Conservation (phyloP, 2,113 vertebrate species). For the Cavia porcellus region DNA sequence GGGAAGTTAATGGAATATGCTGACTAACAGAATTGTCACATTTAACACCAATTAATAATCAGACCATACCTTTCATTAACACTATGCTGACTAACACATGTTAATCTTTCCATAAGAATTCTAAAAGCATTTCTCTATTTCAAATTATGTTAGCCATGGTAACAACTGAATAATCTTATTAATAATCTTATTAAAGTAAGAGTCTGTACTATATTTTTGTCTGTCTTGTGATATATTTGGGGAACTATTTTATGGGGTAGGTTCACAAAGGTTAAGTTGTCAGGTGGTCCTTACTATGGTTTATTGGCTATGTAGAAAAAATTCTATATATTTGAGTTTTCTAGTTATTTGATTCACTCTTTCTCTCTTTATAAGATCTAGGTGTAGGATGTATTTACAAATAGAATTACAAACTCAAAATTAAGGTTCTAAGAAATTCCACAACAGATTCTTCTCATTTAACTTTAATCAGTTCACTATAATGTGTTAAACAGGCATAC, state of each 20-base stretch:
- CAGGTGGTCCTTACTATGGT: background rate
- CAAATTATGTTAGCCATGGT: constrained; percentile 34
- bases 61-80: constrained; percentile 40
- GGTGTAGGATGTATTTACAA: background rate
- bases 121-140: constrained; percentile 63
- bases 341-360: constrained; percentile 30
- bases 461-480: background rate
- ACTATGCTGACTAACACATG: background rate
- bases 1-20: background rate
- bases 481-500: background rate
- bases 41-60: constrained; percentile 8
- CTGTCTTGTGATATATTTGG: background rate
- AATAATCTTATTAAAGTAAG: background rate
- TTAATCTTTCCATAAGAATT: constrained; percentile 39
- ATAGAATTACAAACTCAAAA: constrained; percentile 32
- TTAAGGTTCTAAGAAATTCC: constrained; percentile 33
- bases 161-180: constrained; percentile 36
- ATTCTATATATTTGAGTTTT: background rate
- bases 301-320: background rate
- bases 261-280: background rate
- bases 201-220: background rate
- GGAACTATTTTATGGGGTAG: background rate
- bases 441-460: background rate
- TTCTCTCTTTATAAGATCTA: background rate
- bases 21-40: constrained; percentile 12